Base-by-base conservation (phyloP, 1,140 invertebrate species). In the Drosophila rhopaloa region DNA sequence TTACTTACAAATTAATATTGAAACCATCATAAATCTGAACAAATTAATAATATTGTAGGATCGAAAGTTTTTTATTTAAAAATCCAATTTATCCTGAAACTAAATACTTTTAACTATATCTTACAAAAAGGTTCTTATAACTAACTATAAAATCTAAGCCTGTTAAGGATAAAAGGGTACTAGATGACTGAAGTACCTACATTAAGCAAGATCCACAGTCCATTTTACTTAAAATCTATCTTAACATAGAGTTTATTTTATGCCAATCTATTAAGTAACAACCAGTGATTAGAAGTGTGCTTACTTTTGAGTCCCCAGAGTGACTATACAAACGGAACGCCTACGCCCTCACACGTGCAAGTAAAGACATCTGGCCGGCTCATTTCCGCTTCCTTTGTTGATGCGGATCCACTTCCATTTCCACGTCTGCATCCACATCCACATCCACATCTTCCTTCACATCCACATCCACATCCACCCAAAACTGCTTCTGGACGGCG, bases 311-410 rank as follows among this genome's bases (percentile, higher is more conserved):
- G 29, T 16, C 29, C 19, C 9, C 29, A 32, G 44, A 32, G 35
- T 65, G 59, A 14, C 54, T 71, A 35, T 27, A 48, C 41, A 54
- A 68, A 62, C n/a, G 51, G 29, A 8, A 58, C 40, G 32, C 59
- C 56, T 41, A 58, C 27, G n/a, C 37, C 29, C 40, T 32, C 35
- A 43, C 43, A 47, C 13, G 32, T 11, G 11, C 13, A 37, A 13
- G 5, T 27, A 47, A 32, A 79, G 47, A 58, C 40, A 73, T 59
- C 53, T 51, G 81, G 72, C 58, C 44, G 82, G 62, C 74, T 84
- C 78, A 84, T 84, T 85, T 84, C 81, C 81, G 81, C 61, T 84
- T 85, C 77, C 81, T 70, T 81, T 84, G 80, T 79, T 82, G 79
- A 56, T 47, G 44, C 62, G 70, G 62, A 51, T 51, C 48, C 29